Percentiles rank a stretch among this genome's conserved stretches.
Evolutionary conservation across 2,113 vertebrate genomes (phyloP).

Genomic region (Pionites leucogaster): DNA sequence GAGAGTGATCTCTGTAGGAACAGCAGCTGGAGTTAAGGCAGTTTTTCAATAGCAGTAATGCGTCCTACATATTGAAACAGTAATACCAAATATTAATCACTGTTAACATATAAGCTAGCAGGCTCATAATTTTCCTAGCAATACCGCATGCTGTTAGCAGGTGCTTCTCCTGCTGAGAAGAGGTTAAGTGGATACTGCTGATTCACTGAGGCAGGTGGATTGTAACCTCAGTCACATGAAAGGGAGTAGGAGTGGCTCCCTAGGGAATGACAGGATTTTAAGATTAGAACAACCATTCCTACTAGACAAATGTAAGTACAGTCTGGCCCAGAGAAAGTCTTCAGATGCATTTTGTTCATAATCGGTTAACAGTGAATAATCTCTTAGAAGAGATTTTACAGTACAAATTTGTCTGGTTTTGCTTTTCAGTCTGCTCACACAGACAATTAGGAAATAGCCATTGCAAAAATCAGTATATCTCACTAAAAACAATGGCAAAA

Average conservation of each 20-base stretch:
- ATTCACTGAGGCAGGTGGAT: slow-evolving; percentile 59
- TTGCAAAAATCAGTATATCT: neutral
- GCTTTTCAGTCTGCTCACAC: neutral
- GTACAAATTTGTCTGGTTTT: neutral
- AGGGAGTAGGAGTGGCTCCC: slow-evolving; percentile 25
- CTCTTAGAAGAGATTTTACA: neutral
- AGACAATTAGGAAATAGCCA: neutral
- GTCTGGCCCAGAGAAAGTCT: neutral
- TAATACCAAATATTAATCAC: slow-evolving; percentile 71
- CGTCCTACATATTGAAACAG: slow-evolving; percentile 53
- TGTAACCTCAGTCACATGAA: neutral
- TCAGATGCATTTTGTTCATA: neutral
- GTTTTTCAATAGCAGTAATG: slow-evolving; percentile 42
- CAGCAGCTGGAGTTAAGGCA: slow-evolving; percentile 13
- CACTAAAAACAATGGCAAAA: neutral
- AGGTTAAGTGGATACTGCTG: slow-evolving; percentile 68
- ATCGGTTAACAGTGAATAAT: slow-evolving; percentile 4
- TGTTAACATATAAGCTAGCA: slow-evolving; percentile 56
- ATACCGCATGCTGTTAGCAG: slow-evolving; percentile 57
- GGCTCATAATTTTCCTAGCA: slow-evolving; percentile 49
- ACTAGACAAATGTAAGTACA: neutral
- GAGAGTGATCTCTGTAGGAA: slow-evolving; percentile 21
- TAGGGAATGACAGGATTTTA: neutral
- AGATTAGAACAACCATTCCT: neutral
- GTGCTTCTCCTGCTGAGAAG: slow-evolving; percentile 60